Evolutionary conservation across 2,888 invertebrate species (phyloP).

Genomic region (Leptinotarsa haldemani): DNA sequence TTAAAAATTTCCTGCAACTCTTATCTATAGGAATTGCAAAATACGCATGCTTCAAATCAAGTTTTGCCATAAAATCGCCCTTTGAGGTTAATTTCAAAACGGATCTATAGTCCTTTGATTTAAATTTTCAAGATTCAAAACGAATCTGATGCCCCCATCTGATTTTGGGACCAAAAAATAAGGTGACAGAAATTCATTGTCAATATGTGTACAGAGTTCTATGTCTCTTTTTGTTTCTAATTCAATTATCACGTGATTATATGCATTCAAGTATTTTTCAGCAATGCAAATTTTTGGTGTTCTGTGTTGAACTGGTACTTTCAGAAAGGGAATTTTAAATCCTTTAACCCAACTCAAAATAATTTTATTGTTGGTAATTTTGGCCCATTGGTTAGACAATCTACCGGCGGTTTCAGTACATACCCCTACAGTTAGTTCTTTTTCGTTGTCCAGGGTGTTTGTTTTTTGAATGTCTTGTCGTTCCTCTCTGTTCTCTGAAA

Average conservation of each 20-base stretch:
- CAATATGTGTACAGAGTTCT: too few relatives aligned
- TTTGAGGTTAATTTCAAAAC: slow-evolving; percentile 8
- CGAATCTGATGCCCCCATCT: slow-evolving; percentile 20
- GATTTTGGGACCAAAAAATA: slow-evolving; percentile 24
- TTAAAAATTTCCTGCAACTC: too few relatives aligned
- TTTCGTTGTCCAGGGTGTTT: neutral
- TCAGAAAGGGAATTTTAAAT: slow-evolving; percentile 13
- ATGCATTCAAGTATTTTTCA: slow-evolving; percentile 2
- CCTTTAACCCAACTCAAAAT: slow-evolving; percentile 6
- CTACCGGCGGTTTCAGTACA: slow-evolving; percentile 4
- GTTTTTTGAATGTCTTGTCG: neutral
- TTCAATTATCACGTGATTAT: neutral
- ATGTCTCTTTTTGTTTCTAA: slow-evolving; percentile 12
- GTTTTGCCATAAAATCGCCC: slow-evolving; percentile 1
- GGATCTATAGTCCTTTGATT: slow-evolving; percentile 16
- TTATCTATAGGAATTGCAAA: too few relatives aligned
- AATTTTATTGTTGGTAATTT: slow-evolving; percentile 10
- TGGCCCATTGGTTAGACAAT: neutral
- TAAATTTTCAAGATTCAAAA: slow-evolving; percentile 17
- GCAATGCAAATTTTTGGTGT: slow-evolving; percentile 1
- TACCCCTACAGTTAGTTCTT: slow-evolving; percentile 2
- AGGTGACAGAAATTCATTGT: slow-evolving; percentile 19
- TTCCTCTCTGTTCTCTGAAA: too few relatives aligned
- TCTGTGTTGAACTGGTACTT: neutral
- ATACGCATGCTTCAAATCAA: neutral